Conservation (phyloP, 2,113 vertebrate species). For the Macaca nemestrina region DNA sequence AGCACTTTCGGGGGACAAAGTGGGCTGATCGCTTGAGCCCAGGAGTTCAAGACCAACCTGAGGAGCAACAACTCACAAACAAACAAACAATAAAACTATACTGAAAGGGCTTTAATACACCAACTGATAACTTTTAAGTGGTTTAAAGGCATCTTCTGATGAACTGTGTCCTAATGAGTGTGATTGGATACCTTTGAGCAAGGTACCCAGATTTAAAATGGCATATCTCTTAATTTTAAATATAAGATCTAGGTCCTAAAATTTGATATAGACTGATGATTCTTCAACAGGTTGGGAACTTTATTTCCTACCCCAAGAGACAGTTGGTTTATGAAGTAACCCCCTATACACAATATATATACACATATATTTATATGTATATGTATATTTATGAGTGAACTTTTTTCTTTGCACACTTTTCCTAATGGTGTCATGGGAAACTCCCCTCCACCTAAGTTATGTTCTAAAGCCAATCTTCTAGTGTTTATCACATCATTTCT, state of each 20-base stretch:
- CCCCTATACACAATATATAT: no score
- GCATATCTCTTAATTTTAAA: slow-evolving; percentile 23
- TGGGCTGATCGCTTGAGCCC: no score
- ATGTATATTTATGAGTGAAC: background rate
- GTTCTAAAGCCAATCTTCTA: background rate
- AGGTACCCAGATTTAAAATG: background rate
- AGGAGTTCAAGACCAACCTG: no score
- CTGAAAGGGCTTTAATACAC: background rate
- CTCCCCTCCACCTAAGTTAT: background rate
- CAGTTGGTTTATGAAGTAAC: background rate
- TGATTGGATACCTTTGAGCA: background rate
- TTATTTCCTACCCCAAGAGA: background rate
- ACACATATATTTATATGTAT: background rate
- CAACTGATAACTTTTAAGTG: background rate
- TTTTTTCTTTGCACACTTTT: background rate
- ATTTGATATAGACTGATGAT: background rate
- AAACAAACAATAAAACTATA: no score
- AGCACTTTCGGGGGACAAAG: no score
- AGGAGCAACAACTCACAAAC: no score
- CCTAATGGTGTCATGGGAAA: background rate
- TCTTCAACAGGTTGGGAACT: background rate
- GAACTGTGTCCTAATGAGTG: background rate
- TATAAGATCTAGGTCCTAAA: background rate
- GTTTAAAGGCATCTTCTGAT: background rate
- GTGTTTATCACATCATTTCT: background rate